phyloP scores from a whole-genome alignment of 92 coral and sea anemone species.

The Porites lobata region DNA sequence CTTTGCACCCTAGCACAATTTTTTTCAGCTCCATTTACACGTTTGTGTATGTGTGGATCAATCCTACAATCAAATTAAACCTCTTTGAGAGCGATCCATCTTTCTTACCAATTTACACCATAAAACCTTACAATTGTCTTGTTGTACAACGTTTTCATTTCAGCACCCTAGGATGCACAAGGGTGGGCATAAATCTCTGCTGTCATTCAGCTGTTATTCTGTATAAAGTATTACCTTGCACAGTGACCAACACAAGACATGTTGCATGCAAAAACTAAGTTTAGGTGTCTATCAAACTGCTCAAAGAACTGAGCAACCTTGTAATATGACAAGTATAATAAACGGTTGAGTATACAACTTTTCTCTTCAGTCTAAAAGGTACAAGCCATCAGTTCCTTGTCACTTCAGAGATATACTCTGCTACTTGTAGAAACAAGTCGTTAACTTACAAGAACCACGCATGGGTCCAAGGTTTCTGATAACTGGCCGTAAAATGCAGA shows the following conservation, averaged over 20 bases:
- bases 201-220: not conserved
- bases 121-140: too few species aligned
- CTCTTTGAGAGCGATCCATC: too few species aligned
- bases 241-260: not conserved
- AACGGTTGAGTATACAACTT: not conserved
- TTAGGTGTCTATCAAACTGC: conserved; percentile 20
- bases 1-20: too few species aligned
- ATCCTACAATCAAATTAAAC: too few species aligned
- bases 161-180: not conserved
- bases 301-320: conserved; percentile 35
- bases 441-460: not conserved
- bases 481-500: not conserved
- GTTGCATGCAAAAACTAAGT: not conserved
- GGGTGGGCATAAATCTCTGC: not conserved
- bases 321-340: not conserved
- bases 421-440: not conserved
- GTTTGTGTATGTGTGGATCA: too few species aligned
- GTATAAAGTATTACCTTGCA: not conserved
- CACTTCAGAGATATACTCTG: not conserved
- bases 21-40: too few species aligned
- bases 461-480: not conserved
- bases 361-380: not conserved
- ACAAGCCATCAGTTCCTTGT: not conserved
- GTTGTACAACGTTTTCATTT: too few species aligned
- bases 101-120: too few species aligned